Conservation (phyloP, 2,113 vertebrate genomes). For the Amphiprion ocellaris region DNA sequence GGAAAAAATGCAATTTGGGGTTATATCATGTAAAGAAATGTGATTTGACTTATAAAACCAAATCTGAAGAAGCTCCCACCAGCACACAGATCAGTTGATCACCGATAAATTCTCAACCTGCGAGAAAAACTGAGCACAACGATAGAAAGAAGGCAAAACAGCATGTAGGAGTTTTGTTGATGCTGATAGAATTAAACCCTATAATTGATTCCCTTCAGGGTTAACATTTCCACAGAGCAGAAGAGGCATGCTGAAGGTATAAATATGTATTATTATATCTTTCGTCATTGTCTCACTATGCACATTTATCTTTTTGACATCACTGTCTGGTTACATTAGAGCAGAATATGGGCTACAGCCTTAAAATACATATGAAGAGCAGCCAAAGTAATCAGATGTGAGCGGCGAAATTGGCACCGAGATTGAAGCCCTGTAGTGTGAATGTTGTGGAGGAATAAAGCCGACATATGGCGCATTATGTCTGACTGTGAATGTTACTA, state of each 20-base stretch:
- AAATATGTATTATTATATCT: slow-evolving; percentile 22
- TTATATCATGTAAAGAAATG: not conserved
- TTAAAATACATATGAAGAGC: slow-evolving; percentile 34
- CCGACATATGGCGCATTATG: slow-evolving; percentile 63
- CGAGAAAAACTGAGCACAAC: too few relatives aligned
- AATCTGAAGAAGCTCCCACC: not conserved
- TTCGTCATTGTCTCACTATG: slow-evolving; percentile 29
- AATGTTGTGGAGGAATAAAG: slow-evolving; percentile 53
- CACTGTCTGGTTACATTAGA: slow-evolving; percentile 43
- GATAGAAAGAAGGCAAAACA: not conserved
- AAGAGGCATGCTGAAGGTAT: slow-evolving; percentile 1
- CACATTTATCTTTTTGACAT: slow-evolving; percentile 30
- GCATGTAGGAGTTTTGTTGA: not conserved
- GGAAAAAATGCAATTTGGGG: not conserved
- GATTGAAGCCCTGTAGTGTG: slow-evolving; percentile 26
- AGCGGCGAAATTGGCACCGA: slow-evolving; percentile 44
- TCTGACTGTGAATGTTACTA: slow-evolving; percentile 50
- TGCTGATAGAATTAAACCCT: not conserved
- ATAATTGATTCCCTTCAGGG: not conserved
- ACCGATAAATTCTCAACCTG: not conserved
- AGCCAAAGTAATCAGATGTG: slow-evolving; percentile 58
- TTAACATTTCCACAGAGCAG: slow-evolving; percentile 7
- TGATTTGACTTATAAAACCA: not conserved
- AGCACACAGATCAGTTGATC: not conserved
- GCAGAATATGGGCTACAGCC: slow-evolving; percentile 17